These are phyloP conservation scores for Electrona antarctica DNA, from an alignment of 2,113 vertebrate species.

Conservation along the genomic window DNA sequence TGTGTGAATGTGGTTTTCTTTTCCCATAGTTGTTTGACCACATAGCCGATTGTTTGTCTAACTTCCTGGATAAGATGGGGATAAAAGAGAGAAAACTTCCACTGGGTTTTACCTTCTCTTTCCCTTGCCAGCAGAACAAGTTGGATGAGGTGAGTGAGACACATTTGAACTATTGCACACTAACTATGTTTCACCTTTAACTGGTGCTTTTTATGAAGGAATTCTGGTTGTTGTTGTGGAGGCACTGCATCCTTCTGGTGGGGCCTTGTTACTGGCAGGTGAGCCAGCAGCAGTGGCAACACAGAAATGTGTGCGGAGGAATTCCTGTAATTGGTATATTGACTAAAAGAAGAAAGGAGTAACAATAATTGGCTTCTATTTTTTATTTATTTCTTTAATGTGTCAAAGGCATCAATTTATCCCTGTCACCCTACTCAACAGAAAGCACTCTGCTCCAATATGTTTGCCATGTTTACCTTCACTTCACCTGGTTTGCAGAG, in stretches of 20 bases:
- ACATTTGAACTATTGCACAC: background rate
- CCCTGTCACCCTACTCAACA: no score
- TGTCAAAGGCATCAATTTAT: background rate
- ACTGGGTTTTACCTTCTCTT: conserved; percentile 96
- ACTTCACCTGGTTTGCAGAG: conserved; percentile 74
- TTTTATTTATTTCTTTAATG: background rate
- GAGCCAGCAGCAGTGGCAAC: no score
- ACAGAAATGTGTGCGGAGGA: background rate
- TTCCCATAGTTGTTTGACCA: conserved; percentile 92
- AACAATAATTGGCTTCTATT: background rate
- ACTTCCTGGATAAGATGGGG: conserved; percentile 90
- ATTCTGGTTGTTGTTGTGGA: no score
- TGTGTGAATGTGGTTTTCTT: conserved; percentile 8
- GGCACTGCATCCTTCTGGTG: no score
- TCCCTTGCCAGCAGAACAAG: conserved; percentile 92
- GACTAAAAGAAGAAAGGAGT: background rate
- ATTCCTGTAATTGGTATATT: background rate
- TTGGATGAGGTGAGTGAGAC: conserved; percentile 89
- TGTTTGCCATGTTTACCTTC: conserved; percentile 3
- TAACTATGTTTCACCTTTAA: background rate
- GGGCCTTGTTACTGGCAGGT: no score
- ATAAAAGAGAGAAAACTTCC: conserved; percentile 96
- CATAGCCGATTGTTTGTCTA: conserved; percentile 89
- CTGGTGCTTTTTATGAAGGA: no score
- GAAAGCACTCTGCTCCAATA: background rate